These are phyloP conservation scores for Synergus gifuensis DNA, from an alignment of 2,888 invertebrate genomes.

Conservation along the genomic window DNA sequence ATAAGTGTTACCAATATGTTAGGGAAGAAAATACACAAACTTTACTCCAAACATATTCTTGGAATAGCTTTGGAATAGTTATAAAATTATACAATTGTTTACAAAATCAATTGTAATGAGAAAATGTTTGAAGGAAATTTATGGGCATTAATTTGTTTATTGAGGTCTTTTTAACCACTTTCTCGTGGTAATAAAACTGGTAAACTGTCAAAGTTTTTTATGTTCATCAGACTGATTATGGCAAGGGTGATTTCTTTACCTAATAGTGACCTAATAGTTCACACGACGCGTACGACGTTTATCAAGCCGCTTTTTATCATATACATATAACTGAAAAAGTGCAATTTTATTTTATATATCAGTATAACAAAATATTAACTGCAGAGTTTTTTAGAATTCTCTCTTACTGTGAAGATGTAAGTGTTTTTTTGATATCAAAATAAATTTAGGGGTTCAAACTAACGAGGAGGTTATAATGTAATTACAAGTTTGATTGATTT, in stretches of 20 bases:
- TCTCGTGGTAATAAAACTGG: neutral
- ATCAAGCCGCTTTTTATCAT: neutral
- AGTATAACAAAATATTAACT: neutral
- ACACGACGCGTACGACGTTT: neutral
- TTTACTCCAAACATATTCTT: conserved; percentile 61
- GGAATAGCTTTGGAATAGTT: neutral
- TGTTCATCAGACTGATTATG: neutral
- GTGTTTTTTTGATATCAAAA: neutral
- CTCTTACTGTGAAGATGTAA: neutral
- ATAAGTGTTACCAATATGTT: conserved; percentile 52
- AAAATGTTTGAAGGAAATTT: conserved; percentile 16
- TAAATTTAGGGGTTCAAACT: neutral
- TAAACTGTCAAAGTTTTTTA: neutral
- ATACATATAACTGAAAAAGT: neutral
- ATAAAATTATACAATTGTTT: neutral
- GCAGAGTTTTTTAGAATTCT: neutral
- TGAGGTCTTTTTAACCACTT: neutral
- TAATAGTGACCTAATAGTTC: too few species aligned
- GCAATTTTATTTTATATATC: neutral
- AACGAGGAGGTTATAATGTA: neutral
- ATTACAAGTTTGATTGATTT: neutral
- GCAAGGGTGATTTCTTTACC: neutral
- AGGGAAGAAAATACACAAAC: conserved; percentile 63
- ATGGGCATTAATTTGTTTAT: neutral
- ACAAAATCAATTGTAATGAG: neutral